Evolutionary conservation across 2,888 invertebrate genomes (phyloP), one percentile per base, ranked within the genome.

Genomic region (Schrankia costaestrigalis): DNA sequence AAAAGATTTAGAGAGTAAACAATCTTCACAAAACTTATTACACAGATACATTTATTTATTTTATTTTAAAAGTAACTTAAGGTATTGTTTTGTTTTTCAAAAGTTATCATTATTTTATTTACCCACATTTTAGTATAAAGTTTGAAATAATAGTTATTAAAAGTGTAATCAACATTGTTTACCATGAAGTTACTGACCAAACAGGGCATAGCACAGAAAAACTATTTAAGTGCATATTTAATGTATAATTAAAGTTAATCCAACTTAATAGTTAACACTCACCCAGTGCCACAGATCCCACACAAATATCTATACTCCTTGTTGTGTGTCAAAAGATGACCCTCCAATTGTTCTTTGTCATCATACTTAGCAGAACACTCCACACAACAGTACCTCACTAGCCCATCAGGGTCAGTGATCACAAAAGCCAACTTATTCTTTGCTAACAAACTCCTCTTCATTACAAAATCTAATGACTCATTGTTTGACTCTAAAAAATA

Each of bases 401-500:
- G 90, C 3, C 93, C 94, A 56, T 93, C 91, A 0, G 91, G 73
- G 0, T 91, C 91, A 3, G 91, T 91, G 0, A 92, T 90, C 35
- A 94, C 93, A 59, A 92, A 91, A 2, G 94, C 94, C 67, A 93
- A 90, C 4, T 93, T 94, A 22, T 92, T 94, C 63, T 93, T 91
- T 0, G 93, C 92, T 51, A 92, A 89, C 59, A 77, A 53, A 48
- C 70, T 77, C 11, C 68, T 63, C 42, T 78, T 78, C 26, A 80
- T 48, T 19, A 71, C 58, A 35, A 61, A 54, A 33, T 79, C 77
- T 63, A 78, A 62, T 2, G 33, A 22, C 11, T 38, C 32, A 28
- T 21, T 8, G 18, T 11, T 11, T 12, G 13, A 8, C 4, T 23
- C 23, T 23, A 27, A 27, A 18, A 11, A 3, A 27, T n/a, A n/a